Conservation (phyloP, 2,888 invertebrate genomes). For the Clusia tigrina region DNA sequence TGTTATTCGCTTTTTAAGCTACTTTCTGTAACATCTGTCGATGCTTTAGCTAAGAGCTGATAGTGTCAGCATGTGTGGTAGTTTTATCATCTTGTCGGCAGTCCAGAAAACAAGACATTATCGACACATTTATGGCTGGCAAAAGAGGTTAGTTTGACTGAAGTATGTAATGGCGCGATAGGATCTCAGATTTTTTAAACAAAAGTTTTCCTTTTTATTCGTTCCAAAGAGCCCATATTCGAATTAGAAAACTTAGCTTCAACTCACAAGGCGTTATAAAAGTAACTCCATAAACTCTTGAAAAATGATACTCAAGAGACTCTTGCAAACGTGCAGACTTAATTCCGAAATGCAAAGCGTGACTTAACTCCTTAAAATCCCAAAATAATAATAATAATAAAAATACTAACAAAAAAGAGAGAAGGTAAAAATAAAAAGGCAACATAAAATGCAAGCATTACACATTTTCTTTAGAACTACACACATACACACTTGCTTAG, state of each 20-base stretch:
- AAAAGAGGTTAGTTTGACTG: too few species aligned
- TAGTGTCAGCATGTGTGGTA: too few species aligned
- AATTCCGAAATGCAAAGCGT: constrained; percentile 41
- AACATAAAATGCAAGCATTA: constrained; percentile 4
- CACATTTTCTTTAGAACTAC: not conserved
- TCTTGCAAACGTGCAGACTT: not conserved
- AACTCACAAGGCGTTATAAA: too few species aligned
- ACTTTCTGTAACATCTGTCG: too few species aligned
- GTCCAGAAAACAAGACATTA: too few species aligned
- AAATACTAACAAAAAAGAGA: not conserved
- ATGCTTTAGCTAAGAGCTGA: too few species aligned
- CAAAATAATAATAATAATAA: not conserved
- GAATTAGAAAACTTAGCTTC: too few species aligned
- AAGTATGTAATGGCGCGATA: too few species aligned
- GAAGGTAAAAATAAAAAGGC: not conserved
- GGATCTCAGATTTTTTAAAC: not conserved
- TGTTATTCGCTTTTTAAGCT: too few species aligned
- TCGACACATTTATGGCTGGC: too few species aligned
- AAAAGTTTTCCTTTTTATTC: not conserved
- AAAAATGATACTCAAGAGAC: not conserved
- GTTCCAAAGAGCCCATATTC: not conserved
- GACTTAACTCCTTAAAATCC: constrained; percentile 36
- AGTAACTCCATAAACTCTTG: not conserved
- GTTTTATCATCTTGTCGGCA: too few species aligned
- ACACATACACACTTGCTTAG: not conserved